Conservation (phyloP, 2,113 vertebrate genomes). For the Amphilophus citrinellus region DNA sequence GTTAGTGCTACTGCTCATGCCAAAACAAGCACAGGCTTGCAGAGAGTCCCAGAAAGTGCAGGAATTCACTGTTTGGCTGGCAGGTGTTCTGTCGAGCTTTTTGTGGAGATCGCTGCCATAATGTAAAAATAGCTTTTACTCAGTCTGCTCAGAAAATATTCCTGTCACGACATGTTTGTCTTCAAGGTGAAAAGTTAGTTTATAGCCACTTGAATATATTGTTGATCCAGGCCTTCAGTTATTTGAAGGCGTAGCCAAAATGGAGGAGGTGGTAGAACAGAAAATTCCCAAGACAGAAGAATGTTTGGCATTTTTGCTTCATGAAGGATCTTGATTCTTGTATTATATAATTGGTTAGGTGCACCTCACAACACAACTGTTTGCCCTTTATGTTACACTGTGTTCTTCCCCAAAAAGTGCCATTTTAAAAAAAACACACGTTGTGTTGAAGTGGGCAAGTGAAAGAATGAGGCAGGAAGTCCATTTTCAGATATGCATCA, state of each 20-base stretch:
- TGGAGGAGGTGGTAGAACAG: background rate
- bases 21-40: conserved; percentile 17
- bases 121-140: too few relatives aligned
- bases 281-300: background rate
- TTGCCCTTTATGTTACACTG: too few relatives aligned
- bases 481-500: too few relatives aligned
- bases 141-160: background rate
- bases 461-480: too few relatives aligned
- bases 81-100: background rate
- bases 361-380: too few relatives aligned
- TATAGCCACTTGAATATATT: background rate
- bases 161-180: background rate
- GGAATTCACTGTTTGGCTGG: background rate
- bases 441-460: too few relatives aligned
- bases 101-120: background rate
- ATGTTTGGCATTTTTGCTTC: too few relatives aligned
- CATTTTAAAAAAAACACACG: too few relatives aligned
- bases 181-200: background rate
- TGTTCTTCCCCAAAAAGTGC: too few relatives aligned
- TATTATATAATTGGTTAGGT: too few relatives aligned
- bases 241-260: too few relatives aligned
- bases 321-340: too few relatives aligned
- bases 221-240: background rate
- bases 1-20: background rate
- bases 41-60: background rate